phyloP scores from a whole-genome alignment of 2,113 vertebrate genomes.

The Saguinus midas region DNA sequence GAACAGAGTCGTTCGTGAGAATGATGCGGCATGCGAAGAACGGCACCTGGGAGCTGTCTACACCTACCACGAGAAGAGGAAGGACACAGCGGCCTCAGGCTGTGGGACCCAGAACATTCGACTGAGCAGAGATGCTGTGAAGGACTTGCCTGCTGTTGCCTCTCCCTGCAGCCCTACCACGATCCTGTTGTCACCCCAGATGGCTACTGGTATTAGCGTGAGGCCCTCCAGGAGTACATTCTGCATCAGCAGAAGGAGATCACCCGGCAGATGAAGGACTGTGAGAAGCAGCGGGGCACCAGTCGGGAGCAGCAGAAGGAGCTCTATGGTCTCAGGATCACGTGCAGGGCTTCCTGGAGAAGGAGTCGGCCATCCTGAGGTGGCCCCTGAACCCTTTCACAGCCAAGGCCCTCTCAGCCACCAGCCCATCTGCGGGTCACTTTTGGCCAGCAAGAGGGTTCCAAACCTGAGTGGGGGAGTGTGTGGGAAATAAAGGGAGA shows the following conservation, averaged over 20 bases:
- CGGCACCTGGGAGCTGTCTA: no score
- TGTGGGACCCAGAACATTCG: conserved; percentile 94
- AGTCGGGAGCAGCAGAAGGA: conserved; percentile 84
- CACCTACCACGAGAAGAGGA: no score
- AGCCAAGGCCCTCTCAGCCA: background rate
- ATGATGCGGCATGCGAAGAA: no score
- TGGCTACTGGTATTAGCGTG: no score
- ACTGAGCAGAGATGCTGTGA: conserved; percentile 92
- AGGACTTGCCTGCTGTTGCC: conserved; percentile 94
- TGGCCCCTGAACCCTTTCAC: conserved; percentile 93
- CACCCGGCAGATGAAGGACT: conserved; percentile 80
- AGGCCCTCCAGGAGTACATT: no score
- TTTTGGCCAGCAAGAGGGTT: no score
- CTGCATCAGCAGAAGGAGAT: no score
- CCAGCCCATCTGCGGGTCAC: background rate
- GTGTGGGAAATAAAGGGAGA: no score
- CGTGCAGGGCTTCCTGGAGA: conserved; percentile 89
- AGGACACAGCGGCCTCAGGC: conserved; percentile 88
- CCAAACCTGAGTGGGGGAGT: no score
- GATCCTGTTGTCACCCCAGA: conserved; percentile 88
- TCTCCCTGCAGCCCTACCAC: conserved; percentile 92
- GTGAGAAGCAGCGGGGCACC: conserved; percentile 90
- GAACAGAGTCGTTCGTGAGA: no score
- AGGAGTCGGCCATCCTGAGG: conserved; percentile 91
- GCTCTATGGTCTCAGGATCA: conserved; percentile 88